A percentile compares a stretch with the other conserved stretches of the same genome.
Evolutionary conservation across 2,113 vertebrate genomes (phyloP).

Genomic region (Rafetus swinhoei): DNA sequence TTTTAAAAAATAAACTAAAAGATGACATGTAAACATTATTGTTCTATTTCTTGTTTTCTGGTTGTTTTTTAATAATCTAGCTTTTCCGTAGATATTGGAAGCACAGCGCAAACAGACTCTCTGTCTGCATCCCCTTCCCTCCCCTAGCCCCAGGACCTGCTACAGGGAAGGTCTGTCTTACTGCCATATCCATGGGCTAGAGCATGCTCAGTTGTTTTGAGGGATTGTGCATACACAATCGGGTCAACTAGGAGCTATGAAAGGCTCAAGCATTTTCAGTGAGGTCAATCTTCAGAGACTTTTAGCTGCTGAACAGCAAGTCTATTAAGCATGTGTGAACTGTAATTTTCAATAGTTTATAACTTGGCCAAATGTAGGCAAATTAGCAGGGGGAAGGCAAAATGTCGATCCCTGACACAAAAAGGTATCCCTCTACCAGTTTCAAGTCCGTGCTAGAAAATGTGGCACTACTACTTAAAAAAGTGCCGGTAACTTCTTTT

Average conservation of each 20-base stretch:
- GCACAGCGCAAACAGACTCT: background rate
- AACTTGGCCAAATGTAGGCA: background rate
- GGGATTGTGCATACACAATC: background rate
- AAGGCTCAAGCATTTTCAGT: background rate
- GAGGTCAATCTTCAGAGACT: background rate
- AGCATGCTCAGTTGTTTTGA: background rate
- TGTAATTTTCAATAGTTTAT: background rate
- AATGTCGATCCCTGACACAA: background rate
- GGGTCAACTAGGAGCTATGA: background rate
- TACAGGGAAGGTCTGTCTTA: background rate
- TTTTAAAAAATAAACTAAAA: background rate
- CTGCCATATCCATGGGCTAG: background rate
- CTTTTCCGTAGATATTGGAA: background rate
- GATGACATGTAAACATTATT: accelerated
- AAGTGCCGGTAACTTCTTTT: background rate
- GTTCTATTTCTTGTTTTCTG: accelerated
- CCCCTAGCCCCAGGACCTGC: background rate
- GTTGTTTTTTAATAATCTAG: background rate
- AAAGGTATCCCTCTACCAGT: background rate
- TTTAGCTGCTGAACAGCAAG: background rate
- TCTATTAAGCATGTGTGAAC: background rate
- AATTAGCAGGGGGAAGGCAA: background rate
- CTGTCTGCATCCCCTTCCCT: background rate
- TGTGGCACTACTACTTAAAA: background rate
- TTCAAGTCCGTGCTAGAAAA: background rate